Percentiles rank a stretch among this genome's conserved stretches.
phyloP scores from a whole-genome alignment of 1,140 invertebrate genomes.

The Oscheius sp. region DNA sequence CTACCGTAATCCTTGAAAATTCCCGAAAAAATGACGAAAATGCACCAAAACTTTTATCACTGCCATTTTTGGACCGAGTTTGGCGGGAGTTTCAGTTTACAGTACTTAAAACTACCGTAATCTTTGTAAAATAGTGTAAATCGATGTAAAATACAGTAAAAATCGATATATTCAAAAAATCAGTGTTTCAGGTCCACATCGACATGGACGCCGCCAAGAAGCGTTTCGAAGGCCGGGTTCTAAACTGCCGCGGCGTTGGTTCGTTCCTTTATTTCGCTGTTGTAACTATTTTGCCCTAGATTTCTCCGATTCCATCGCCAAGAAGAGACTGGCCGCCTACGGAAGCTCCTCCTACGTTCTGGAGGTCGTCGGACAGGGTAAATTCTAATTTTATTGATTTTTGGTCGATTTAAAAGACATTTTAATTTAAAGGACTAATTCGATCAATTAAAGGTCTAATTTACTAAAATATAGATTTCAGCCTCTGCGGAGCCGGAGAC shows the following conservation, averaged over 20 bases:
- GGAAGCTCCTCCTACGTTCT: slow-evolving; percentile 36
- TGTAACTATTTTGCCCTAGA: slow-evolving; percentile 16
- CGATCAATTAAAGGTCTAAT: too few species aligned
- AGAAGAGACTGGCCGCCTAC: slow-evolving; percentile 35
- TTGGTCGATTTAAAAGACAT: not conserved
- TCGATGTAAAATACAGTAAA: too few species aligned
- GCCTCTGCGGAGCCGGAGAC: slow-evolving; percentile 7
- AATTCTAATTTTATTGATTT: not conserved
- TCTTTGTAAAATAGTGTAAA: too few species aligned
- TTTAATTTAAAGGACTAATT: not conserved
- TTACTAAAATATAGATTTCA: too few species aligned
- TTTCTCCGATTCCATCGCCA: slow-evolving; percentile 43
- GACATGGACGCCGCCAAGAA: slow-evolving; percentile 41
- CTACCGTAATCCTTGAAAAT: too few species aligned
- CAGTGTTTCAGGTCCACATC: slow-evolving; percentile 30
- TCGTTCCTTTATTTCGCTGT: not conserved
- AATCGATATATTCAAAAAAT: too few species aligned
- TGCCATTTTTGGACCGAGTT: too few species aligned
- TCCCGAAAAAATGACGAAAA: too few species aligned
- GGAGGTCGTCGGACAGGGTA: slow-evolving; percentile 32
- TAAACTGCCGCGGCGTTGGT: slow-evolving; percentile 35
- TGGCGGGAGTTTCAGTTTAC: too few species aligned
- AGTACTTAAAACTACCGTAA: too few species aligned
- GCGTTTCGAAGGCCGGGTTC: slow-evolving; percentile 36
- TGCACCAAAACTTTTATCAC: too few species aligned